Evolutionary conservation across 2,797 vertebrate species (phyloP).

Genomic region (Anas acuta): DNA sequence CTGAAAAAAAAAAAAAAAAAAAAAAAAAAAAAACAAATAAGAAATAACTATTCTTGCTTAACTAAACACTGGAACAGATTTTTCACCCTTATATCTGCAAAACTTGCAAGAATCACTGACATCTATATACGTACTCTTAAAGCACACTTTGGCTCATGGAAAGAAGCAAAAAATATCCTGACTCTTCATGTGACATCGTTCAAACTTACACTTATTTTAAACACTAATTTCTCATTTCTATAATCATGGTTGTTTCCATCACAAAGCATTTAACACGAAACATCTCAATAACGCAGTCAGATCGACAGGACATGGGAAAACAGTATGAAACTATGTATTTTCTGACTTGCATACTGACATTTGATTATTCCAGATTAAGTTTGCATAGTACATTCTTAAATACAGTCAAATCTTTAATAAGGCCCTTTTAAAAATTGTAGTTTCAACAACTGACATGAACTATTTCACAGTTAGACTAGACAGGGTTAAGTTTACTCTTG

Average conservation of each 20-base stretch:
- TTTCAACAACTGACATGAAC: neutral
- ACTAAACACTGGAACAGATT: neutral
- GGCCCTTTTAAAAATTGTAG: neutral
- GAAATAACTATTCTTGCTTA: neutral
- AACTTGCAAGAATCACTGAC: neutral
- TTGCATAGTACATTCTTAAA: neutral
- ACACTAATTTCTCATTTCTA: neutral
- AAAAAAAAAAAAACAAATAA: neutral
- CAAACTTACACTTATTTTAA: neutral
- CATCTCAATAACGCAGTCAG: neutral
- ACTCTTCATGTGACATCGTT: neutral
- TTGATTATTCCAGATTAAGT: neutral
- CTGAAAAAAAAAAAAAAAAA: neutral
- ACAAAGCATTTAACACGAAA: neutral
- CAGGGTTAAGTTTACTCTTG: neutral
- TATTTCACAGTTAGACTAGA: neutral
- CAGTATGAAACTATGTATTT: neutral
- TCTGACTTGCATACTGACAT: neutral
- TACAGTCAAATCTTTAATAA: neutral
- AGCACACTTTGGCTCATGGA: neutral
- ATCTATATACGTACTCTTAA: neutral
- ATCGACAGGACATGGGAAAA: neutral
- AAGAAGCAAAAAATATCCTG: neutral
- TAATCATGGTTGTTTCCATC: neutral
- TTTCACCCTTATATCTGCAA: neutral